Base-by-base conservation (phyloP, 2,888 invertebrate genomes). In the Plagiodera versicolora region DNA sequence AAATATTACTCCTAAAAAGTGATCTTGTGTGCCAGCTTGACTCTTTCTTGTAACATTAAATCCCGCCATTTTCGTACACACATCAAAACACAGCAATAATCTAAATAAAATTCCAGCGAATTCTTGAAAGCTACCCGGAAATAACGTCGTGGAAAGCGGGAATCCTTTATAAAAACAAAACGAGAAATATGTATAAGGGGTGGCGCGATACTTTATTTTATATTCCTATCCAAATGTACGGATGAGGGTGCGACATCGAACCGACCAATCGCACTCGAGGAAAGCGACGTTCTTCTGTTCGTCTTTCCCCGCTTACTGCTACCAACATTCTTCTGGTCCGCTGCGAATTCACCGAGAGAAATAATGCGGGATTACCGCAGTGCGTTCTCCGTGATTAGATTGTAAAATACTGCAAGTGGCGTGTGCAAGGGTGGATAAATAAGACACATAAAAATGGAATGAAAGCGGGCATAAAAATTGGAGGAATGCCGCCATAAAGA, bases 381-480 rank as follows among this genome's bases (percentile, higher is more conserved):
- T 81, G 81, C 81, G 81, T 81, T 81, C 80, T 79, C 80, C 80
- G 81, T 81, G 81, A 81, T 81, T 81, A 81, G 81, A 81, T 81
- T 81, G 81, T 81, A 81, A 81, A 81, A 81, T 81, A 81, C 81
- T 81, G 80, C 79, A 81, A 80, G 80, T 80, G 81, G 80, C 81
- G 80, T 80, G 77, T 77, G 79, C 79, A 79, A 77, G 80, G 80
- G 81, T 80, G 81, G 81, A 80, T 80, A 80, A 80, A 81, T 81
- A 81, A 80, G 79, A 77, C 77, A 79, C 80, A 80, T 81, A 80
- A 81, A 81, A 81, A 77, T 79, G 77, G 77, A 80, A 81, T 80
- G 80, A 80, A 80, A 61, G 80, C 79, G 77, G 79, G 80, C 79
- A 80, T 80, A 80, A 81, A 81, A 81, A 80, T 79, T 76, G 79